Evolutionary conservation across 92 coral and sea anemone genomes (phyloP).

Genomic region (Siderastrea radians): DNA sequence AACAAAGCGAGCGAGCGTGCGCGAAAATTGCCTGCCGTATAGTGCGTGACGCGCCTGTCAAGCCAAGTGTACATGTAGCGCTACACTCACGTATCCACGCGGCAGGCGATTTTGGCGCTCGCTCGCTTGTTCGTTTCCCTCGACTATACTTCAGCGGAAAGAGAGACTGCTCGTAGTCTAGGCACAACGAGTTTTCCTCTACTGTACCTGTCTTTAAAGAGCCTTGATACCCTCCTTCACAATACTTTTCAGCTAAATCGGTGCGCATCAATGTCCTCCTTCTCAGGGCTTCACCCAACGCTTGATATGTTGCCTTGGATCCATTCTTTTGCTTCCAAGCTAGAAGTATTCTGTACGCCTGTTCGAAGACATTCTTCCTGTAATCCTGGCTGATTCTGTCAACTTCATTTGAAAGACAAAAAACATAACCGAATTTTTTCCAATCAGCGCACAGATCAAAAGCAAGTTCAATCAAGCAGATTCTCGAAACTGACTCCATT

Average conservation of each 20-base stretch:
- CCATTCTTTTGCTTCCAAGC: constrained; percentile 13
- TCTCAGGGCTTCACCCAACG: constrained; percentile 21
- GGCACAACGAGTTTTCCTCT: no score
- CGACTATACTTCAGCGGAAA: no score
- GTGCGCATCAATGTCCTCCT: neutral
- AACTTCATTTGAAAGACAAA: constrained; percentile 12
- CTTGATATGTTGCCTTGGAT: constrained; percentile 23
- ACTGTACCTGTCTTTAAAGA: neutral
- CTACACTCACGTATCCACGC: no score
- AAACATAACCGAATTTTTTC: constrained; percentile 27
- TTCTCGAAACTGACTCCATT: constrained; percentile 4
- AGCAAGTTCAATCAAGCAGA: constrained; percentile 29
- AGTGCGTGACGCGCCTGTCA: no score
- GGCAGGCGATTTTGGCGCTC: no score
- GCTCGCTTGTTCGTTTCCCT: no score
- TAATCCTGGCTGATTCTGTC: constrained; percentile 10
- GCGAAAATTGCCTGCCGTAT: no score
- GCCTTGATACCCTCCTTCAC: neutral
- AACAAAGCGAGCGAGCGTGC: no score
- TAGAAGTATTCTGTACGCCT: constrained; percentile 35
- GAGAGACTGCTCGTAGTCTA: no score
- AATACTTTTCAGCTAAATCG: constrained; percentile 34
- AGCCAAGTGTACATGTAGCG: no score
- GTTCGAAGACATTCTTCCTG: constrained; percentile 17
- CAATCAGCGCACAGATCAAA: constrained; percentile 13